Evolutionary conservation across 2,113 vertebrate species (phyloP).

Genomic region (Rostratula benghalensis): DNA sequence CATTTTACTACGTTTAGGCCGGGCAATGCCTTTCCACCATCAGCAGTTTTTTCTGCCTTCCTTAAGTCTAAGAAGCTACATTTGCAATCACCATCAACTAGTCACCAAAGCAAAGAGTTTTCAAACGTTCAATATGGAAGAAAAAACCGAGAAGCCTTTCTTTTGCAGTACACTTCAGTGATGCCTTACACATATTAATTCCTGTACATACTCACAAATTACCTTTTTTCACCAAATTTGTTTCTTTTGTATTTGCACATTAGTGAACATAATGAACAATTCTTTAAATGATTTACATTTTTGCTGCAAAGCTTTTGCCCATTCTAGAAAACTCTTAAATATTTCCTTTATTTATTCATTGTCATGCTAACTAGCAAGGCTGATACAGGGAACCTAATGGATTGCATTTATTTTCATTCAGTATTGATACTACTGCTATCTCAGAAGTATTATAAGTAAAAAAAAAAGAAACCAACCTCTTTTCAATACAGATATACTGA

Average conservation of each 20-base stretch:
- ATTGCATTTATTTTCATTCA: background rate
- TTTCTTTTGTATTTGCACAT: background rate
- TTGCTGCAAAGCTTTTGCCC: background rate
- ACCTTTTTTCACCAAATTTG: accelerated
- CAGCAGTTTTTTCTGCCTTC: background rate
- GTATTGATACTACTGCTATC: background rate
- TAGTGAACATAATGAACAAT: background rate
- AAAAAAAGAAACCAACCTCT: background rate
- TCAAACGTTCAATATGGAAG: background rate
- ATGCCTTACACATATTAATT: background rate
- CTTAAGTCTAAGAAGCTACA: background rate
- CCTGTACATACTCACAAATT: background rate
- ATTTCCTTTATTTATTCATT: background rate
- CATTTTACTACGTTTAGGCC: background rate
- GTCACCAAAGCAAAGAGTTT: background rate
- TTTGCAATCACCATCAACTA: background rate
- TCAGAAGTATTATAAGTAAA: background rate
- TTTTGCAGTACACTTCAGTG: background rate
- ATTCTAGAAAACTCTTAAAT: background rate
- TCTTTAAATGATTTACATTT: background rate
- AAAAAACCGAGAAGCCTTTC: background rate
- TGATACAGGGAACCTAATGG: background rate
- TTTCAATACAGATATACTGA: background rate
- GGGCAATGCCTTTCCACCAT: accelerated
- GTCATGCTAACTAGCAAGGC: background rate